Conservation (phyloP, 2,797 vertebrate species). For the Selene dorsalis region DNA sequence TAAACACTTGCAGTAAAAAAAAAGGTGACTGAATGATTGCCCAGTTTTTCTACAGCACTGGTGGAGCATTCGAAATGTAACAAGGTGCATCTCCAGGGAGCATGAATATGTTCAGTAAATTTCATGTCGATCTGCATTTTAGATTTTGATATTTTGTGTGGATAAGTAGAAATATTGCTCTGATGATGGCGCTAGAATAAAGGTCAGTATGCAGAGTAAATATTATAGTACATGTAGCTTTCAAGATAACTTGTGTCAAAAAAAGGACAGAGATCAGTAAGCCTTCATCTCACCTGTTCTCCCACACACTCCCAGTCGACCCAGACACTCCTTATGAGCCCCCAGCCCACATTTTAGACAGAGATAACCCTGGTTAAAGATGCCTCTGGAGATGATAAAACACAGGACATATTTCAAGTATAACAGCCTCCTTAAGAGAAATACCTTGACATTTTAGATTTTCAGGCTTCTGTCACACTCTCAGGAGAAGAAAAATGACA, state of each 20-base stretch:
- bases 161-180: constrained; percentile 17
- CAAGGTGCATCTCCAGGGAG: neutral
- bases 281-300: constrained; percentile 71
- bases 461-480: constrained; percentile 42
- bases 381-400: constrained; percentile 87
- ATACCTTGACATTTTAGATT: constrained; percentile 64
- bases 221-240: neutral
- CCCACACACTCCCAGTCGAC: constrained; percentile 88
- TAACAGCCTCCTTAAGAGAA: constrained; percentile 42
- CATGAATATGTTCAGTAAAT: constrained; percentile 34
- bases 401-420: constrained; percentile 44
- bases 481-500: constrained; percentile 47
- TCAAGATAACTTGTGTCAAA: neutral
- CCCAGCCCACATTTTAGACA: constrained; percentile 92
- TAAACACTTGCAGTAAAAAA: neutral
- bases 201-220: constrained; percentile 28
- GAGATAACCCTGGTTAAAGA: constrained; percentile 95
- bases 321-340: constrained; percentile 95
- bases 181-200: constrained; percentile 24
- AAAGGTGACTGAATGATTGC: neutral
- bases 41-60: neutral
- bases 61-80: constrained; percentile 1
- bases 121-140: constrained; percentile 52
- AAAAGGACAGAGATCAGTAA: constrained; percentile 1
- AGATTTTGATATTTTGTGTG: constrained; percentile 51